Conservation (phyloP, 2,797 vertebrate species). For the Chaenodraco wilsoni region DNA sequence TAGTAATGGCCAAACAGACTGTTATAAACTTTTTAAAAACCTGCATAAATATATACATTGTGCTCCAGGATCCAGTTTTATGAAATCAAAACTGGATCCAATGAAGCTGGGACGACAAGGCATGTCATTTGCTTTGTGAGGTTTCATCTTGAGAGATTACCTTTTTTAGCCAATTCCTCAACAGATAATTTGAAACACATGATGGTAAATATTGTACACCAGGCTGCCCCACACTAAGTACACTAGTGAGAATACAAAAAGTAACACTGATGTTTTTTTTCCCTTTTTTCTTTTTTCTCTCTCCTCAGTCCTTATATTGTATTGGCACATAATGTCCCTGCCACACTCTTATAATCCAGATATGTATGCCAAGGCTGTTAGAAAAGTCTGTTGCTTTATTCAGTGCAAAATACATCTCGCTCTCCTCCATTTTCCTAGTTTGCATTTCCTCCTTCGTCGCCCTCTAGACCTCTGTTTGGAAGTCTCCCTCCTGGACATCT, state of each 20-base stretch:
- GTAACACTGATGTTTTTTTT: slow-evolving; percentile 85
- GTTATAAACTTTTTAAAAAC: slow-evolving; percentile 99
- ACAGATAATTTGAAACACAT: slow-evolving; percentile 98
- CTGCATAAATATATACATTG: slow-evolving; percentile 99
- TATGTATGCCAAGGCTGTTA: slow-evolving; percentile 92
- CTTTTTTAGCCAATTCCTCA: slow-evolving; percentile 94
- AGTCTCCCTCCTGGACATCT: slow-evolving; percentile 99
- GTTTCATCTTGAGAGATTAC: slow-evolving; percentile 94
- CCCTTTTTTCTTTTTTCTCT: slow-evolving; percentile 59
- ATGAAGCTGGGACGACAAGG: slow-evolving; percentile 98
- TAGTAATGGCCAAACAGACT: slow-evolving; percentile 99
- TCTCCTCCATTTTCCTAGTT: slow-evolving; percentile 70
- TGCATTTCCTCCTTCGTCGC: slow-evolving; percentile 64
- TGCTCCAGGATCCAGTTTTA: slow-evolving; percentile 97
- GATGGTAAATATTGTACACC: slow-evolving; percentile 99
- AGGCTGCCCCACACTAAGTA: slow-evolving; percentile 94
- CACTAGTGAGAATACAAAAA: slow-evolving; percentile 94
- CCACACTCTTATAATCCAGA: slow-evolving; percentile 90
- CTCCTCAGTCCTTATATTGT: slow-evolving; percentile 80
- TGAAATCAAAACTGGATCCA: slow-evolving; percentile 96
- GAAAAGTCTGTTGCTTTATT: slow-evolving; percentile 90
- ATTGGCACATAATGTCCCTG: slow-evolving; percentile 94
- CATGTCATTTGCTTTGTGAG: slow-evolving; percentile 95
- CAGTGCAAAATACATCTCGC: slow-evolving; percentile 92
- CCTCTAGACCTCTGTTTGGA: slow-evolving; percentile 97